A percentile compares a stretch with the other conserved stretches of the same genome.
Evolutionary conservation across 2,797 vertebrate genomes (phyloP).

Genomic region (Jordanella pulchra): DNA sequence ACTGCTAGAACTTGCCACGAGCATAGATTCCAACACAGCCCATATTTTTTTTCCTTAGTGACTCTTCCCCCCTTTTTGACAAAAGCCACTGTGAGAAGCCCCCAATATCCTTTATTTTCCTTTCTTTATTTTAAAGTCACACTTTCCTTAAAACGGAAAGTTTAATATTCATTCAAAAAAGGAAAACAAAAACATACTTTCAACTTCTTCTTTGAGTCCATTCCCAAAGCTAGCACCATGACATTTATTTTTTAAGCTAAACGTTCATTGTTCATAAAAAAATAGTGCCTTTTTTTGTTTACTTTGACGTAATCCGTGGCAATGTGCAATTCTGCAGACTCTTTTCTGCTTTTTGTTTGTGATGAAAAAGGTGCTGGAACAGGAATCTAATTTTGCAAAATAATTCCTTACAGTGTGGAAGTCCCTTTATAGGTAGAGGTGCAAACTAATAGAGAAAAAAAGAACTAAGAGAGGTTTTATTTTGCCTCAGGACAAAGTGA

Average conservation of each 20-base stretch:
- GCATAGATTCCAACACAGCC: constrained; percentile 64
- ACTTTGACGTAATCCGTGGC: constrained; percentile 96
- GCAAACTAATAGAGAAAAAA: constrained; percentile 82
- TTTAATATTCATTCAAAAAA: constrained; percentile 87
- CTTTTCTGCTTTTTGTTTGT: constrained; percentile 86
- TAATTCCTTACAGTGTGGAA: constrained; percentile 89
- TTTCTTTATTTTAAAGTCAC: constrained; percentile 78
- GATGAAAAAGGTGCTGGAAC: constrained; percentile 88
- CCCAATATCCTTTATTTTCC: constrained; percentile 77
- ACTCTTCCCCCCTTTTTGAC: constrained; percentile 75
- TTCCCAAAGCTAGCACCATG: constrained; percentile 94
- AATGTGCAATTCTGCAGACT: constrained; percentile 94
- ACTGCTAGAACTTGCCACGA: constrained; percentile 64
- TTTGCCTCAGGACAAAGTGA: constrained; percentile 68
- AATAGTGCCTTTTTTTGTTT: constrained; percentile 97
- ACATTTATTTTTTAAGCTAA: constrained; percentile 93
- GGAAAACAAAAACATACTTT: constrained; percentile 83
- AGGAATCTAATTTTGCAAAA: constrained; percentile 87
- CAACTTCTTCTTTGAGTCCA: constrained; percentile 88
- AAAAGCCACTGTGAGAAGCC: constrained; percentile 78
- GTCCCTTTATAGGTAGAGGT: constrained; percentile 87
- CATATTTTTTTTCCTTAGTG: constrained; percentile 66
- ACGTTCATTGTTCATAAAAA: constrained; percentile 95
- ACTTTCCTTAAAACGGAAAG: constrained; percentile 98
- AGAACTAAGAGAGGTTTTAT: constrained; percentile 78